phyloP scores from a whole-genome alignment of 2,888 invertebrate genomes.

The Epiblema foenella region DNA sequence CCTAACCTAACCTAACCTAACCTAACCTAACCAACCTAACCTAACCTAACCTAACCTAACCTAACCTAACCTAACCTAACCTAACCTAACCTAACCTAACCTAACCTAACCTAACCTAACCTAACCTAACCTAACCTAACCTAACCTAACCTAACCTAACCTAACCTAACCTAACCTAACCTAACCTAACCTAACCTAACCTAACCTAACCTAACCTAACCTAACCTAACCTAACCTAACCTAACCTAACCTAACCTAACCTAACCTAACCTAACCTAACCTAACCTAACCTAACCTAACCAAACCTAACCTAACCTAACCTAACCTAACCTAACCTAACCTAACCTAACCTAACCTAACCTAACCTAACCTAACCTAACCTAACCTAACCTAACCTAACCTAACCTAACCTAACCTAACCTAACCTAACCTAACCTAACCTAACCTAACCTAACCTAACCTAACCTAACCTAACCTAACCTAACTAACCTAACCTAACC shows the following conservation, averaged over 20 bases:
- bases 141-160: conserved; percentile 25
- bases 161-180: conserved; percentile 26
- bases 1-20: conserved; percentile 36
- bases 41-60: conserved; percentile 36
- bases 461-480: conserved; percentile 25
- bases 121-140: conserved; percentile 33
- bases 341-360: conserved; percentile 31
- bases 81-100: conserved; percentile 36
- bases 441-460: conserved; percentile 32
- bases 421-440: conserved; percentile 30
- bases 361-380: conserved; percentile 31
- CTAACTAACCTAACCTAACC: conserved; percentile 15
- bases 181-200: conserved; percentile 36
- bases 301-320: conserved; percentile 31
- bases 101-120: conserved; percentile 34
- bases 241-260: conserved; percentile 35
- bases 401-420: conserved; percentile 31
- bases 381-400: conserved; percentile 32
- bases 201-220: conserved; percentile 36
- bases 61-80: conserved; percentile 19
- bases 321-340: conserved; percentile 32
- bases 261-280: conserved; percentile 36
- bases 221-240: conserved; percentile 35
- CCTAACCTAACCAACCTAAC: conserved; percentile 36
- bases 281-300: conserved; percentile 33